Evolutionary conservation across 2,888 invertebrate genomes (phyloP).

Genomic region (Temnothorax ravouxi): DNA sequence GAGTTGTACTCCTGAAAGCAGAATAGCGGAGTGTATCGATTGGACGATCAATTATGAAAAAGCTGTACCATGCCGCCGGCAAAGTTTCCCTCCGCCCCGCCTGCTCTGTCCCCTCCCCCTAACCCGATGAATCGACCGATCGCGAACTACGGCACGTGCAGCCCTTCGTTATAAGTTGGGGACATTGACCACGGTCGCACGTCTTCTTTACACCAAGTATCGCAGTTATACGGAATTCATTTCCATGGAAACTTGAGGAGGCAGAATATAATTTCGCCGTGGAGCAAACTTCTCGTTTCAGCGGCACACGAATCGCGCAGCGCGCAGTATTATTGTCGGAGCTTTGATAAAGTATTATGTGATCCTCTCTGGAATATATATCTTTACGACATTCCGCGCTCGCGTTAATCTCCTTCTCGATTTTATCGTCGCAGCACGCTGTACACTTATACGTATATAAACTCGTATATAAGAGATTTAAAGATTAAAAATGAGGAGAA

Average conservation of each 20-base stretch:
- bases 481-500: background rate
- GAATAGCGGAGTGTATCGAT: slow-evolving; percentile 68
- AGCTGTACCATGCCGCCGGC: slow-evolving; percentile 49
- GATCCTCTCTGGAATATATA: background rate
- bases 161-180: slow-evolving; percentile 42
- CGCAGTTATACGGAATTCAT: slow-evolving; percentile 31
- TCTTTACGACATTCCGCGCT: background rate
- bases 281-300: background rate
- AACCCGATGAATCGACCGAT: slow-evolving; percentile 66
- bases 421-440: background rate
- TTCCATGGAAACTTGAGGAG: slow-evolving; percentile 37
- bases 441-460: background rate
- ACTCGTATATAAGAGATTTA: background rate
- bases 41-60: slow-evolving; percentile 75
- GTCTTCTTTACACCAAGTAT: slow-evolving; percentile 43
- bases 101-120: slow-evolving; percentile 21
- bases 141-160: slow-evolving; percentile 60
- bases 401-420: background rate
- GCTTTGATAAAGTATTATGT: background rate
- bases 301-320: background rate
- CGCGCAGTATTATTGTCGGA: background rate
- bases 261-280: slow-evolving; percentile 20
- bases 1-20: slow-evolving; percentile 88
- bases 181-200: slow-evolving; percentile 62
- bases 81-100: slow-evolving; percentile 62